A percentile compares a stretch with the other conserved stretches of the same genome.
phyloP scores from a whole-genome alignment of 23 tunicate species.

The Oikopleura dioica region DNA sequence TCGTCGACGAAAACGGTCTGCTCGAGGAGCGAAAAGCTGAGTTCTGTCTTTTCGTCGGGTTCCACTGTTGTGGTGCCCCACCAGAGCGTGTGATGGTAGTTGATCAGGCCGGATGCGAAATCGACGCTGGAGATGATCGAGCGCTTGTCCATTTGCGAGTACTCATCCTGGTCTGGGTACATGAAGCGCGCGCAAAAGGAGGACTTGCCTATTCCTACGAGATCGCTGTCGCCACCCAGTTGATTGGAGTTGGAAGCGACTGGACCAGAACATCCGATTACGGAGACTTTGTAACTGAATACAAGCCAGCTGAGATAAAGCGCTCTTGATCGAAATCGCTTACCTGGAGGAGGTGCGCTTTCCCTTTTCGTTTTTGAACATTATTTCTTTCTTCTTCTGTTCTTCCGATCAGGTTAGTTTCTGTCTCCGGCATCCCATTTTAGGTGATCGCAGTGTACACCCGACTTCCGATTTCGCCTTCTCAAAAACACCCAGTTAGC shows the following conservation, averaged over 20 bases:
- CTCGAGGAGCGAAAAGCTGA: background rate
- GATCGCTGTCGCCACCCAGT: background rate
- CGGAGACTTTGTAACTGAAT: background rate
- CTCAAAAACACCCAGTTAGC: too few species aligned
- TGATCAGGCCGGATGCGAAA: background rate
- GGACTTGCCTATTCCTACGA: background rate
- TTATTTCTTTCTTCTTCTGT: too few species aligned
- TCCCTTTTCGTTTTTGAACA: too few species aligned
- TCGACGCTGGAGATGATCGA: background rate
- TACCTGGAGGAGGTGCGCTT: too few species aligned
- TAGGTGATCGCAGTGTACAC: too few species aligned
- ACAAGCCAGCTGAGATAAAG: too few species aligned
- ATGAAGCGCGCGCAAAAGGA: background rate
- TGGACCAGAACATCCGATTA: background rate
- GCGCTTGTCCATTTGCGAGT: background rate
- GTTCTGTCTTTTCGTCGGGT: background rate
- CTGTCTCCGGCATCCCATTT: too few species aligned
- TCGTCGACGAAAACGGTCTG: background rate
- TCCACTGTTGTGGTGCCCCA: background rate
- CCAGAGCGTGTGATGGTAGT: background rate
- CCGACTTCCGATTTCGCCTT: too few species aligned
- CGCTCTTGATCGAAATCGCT: too few species aligned
- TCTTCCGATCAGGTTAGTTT: too few species aligned
- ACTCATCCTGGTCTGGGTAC: background rate
- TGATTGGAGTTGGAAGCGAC: background rate